These are phyloP conservation scores for Hirtodrosophila cameraria DNA, from an alignment of 2,888 invertebrate genomes.

Conservation along the genomic window DNA sequence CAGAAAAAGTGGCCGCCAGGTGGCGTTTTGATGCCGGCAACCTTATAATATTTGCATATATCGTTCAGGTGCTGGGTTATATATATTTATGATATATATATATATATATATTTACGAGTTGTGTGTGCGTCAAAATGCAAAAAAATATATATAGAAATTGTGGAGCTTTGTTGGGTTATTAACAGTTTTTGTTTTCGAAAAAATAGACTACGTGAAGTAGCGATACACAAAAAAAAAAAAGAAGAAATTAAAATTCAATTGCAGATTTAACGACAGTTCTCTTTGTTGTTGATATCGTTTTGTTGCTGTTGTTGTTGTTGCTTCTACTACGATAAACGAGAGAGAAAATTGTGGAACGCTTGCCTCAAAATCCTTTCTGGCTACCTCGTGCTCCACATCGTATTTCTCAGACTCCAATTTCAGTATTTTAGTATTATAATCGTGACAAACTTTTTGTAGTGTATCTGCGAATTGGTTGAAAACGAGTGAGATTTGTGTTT, in stretches of 20 bases:
- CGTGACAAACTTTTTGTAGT: slow-evolving; percentile 81
- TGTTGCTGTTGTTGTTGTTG: neutral
- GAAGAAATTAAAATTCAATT: slow-evolving; percentile 22
- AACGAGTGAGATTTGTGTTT: slow-evolving; percentile 39
- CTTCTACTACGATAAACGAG: slow-evolving; percentile 21
- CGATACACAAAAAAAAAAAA: slow-evolving; percentile 8
- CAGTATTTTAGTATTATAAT: slow-evolving; percentile 82
- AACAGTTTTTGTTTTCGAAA: slow-evolving; percentile 36
- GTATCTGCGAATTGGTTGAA: slow-evolving; percentile 78
- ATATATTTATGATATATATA: no score
- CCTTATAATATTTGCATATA: slow-evolving; percentile 65
- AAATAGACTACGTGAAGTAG: slow-evolving; percentile 39
- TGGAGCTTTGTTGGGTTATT: slow-evolving; percentile 38
- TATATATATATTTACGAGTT: slow-evolving; percentile 5
- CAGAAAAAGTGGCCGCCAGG: slow-evolving; percentile 44
- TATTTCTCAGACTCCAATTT: slow-evolving; percentile 90
- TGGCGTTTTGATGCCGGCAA: slow-evolving; percentile 52
- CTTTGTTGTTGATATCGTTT: slow-evolving; percentile 10
- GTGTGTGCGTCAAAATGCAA: slow-evolving; percentile 9
- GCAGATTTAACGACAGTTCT: slow-evolving; percentile 35
- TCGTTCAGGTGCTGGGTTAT: slow-evolving; percentile 52
- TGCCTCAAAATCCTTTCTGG: slow-evolving; percentile 98
- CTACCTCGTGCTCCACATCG: slow-evolving; percentile 98
- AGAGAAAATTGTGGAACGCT: slow-evolving; percentile 80
- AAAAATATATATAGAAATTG: neutral